phyloP scores from a whole-genome alignment of 2,888 invertebrate genomes.

The Hololepta plana region DNA sequence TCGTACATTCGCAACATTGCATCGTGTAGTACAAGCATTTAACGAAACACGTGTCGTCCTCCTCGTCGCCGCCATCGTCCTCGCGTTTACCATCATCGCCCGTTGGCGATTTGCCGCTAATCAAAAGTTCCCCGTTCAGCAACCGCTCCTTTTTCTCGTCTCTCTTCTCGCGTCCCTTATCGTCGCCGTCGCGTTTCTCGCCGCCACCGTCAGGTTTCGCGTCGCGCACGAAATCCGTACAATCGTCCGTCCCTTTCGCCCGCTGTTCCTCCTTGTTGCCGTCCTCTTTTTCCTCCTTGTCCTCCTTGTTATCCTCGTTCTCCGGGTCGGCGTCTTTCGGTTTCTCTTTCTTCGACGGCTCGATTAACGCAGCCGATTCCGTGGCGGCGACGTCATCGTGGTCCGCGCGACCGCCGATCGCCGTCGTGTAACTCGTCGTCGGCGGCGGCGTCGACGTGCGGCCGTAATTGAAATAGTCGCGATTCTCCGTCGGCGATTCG shows the following conservation, averaged over 20 bases:
- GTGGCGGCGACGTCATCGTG: too few species aligned
- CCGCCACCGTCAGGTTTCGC: constrained; percentile 6
- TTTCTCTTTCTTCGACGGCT: constrained; percentile 8
- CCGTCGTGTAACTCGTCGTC: constrained; percentile 14
- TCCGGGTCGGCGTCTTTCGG: constrained; percentile 2
- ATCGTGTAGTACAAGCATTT: constrained; percentile 43
- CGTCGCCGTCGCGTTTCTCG: constrained; percentile 7
- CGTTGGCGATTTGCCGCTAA: constrained; percentile 6
- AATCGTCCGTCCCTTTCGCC: constrained; percentile 6
- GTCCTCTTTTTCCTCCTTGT: constrained; percentile 9
- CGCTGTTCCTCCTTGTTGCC: constrained; percentile 4
- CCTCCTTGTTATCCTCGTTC: constrained; percentile 8
- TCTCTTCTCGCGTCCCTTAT: constrained; percentile 7
- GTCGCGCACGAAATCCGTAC: constrained; percentile 7
- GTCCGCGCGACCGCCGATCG: too few species aligned
- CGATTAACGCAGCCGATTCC: too few species aligned
- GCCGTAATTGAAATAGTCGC: too few species aligned
- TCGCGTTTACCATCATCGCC: constrained; percentile 9
- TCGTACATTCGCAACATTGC: constrained; percentile 45
- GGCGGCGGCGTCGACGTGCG: constrained; percentile 15
- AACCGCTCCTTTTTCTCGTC: constrained; percentile 7
- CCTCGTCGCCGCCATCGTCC: constrained; percentile 15
- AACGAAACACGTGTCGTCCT: constrained; percentile 38
- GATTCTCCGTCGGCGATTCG: constrained; percentile 15
- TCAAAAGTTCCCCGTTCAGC: constrained; percentile 9